These are phyloP conservation scores for Cylindroiulus punctatus DNA, from an alignment of 2,888 invertebrate genomes.

Conservation along the genomic window DNA sequence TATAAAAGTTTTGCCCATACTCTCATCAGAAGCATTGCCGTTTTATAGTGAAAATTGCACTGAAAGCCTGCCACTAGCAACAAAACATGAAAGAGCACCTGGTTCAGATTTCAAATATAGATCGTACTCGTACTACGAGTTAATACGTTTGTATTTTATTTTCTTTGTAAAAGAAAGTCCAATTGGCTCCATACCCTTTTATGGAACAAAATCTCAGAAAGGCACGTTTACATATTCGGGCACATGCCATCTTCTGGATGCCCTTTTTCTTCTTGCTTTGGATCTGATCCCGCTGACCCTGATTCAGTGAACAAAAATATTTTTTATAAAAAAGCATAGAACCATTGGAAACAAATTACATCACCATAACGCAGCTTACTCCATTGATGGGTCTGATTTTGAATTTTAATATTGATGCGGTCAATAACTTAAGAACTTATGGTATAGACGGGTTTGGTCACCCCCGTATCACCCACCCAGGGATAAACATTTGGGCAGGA, in stretches of 20 bases:
- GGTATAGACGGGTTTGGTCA: slow-evolving; percentile 54
- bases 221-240: not conserved
- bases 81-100: no score
- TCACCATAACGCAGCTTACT: not conserved
- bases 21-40: no score
- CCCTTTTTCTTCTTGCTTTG: not conserved
- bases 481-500: slow-evolving; percentile 93
- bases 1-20: no score
- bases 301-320: not conserved
- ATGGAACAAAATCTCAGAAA: not conserved
- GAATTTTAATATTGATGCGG: not conserved
- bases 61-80: no score
- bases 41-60: no score
- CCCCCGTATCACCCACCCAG: slow-evolving; percentile 80
- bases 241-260: not conserved
- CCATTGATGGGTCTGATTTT: not conserved
- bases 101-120: not conserved
- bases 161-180: slow-evolving; percentile 22
- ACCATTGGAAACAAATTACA: slow-evolving; percentile 4
- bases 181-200: not conserved
- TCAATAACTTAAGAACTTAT: slow-evolving; percentile 49
- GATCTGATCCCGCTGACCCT: not conserved
- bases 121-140: not conserved
- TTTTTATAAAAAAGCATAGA: slow-evolving; percentile 5
- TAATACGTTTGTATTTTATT: not conserved